Conservation (phyloP, 2,113 vertebrate genomes). For the Podarcis cretensis region DNA sequence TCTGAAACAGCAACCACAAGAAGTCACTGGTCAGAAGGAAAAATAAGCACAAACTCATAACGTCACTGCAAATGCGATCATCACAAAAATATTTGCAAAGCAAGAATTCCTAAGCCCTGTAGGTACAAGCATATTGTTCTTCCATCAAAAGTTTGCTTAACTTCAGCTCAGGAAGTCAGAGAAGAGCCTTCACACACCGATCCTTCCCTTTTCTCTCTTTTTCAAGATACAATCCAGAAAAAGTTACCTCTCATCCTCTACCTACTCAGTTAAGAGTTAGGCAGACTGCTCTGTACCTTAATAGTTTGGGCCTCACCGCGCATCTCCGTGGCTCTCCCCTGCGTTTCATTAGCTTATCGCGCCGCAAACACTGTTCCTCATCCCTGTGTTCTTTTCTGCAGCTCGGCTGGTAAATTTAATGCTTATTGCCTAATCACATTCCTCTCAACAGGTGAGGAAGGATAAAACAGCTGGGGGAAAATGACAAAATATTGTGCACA, state of each 20-base stretch:
- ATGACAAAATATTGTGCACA: slow-evolving; percentile 62
- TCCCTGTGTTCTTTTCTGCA: slow-evolving; percentile 58
- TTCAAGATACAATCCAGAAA: neutral
- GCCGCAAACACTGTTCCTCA: slow-evolving; percentile 61
- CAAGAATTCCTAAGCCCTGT: neutral
- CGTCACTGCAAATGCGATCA: neutral
- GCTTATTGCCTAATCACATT: slow-evolving; percentile 76
- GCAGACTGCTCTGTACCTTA: neutral
- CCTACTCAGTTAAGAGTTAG: neutral
- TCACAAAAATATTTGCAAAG: neutral
- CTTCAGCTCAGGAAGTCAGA: neutral
- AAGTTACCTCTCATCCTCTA: neutral
- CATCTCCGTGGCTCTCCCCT: slow-evolving; percentile 31
- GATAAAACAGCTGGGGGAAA: slow-evolving; percentile 69
- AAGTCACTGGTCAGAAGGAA: neutral
- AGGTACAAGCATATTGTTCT: neutral
- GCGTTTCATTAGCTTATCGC: slow-evolving; percentile 67
- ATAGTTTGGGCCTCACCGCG: slow-evolving; percentile 12
- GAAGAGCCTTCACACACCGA: neutral
- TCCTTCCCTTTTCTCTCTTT: neutral
- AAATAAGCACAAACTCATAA: neutral
- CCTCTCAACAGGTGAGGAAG: slow-evolving; percentile 74
- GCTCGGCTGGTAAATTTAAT: slow-evolving; percentile 70
- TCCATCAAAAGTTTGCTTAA: neutral
- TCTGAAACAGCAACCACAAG: neutral